Conservation (phyloP, 2,888 invertebrate species). For the Heliconius ethilla region DNA sequence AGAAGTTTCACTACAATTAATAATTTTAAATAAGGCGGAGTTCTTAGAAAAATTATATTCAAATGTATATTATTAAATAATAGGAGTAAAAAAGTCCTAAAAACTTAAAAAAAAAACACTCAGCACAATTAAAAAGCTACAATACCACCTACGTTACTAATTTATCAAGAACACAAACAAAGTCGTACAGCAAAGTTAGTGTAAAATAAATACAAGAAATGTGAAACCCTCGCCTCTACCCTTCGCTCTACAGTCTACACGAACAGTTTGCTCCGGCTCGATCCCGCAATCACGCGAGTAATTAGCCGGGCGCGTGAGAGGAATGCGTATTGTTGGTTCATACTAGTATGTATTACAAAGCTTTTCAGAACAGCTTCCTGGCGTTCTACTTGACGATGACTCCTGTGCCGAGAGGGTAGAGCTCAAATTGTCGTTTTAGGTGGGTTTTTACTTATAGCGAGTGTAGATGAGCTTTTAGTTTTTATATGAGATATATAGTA, state of each 20-base stretch:
- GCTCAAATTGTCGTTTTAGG: slow-evolving; percentile 20
- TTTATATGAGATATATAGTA: background rate
- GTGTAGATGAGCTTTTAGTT: background rate
- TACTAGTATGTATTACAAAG: slow-evolving; percentile 27
- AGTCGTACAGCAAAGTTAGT: background rate
- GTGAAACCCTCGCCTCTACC: background rate
- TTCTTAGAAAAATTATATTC: no score
- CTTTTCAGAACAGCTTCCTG: slow-evolving; percentile 15
- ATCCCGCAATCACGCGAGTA: slow-evolving; percentile 46
- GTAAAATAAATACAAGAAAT: slow-evolving; percentile 16
- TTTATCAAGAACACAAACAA: background rate
- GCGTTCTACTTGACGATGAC: slow-evolving; percentile 23
- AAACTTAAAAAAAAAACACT: no score
- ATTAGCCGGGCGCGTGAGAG: slow-evolving; percentile 46
- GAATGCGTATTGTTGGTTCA: slow-evolving; percentile 39
- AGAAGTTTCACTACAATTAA: background rate
- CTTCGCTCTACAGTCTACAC: slow-evolving; percentile 5
- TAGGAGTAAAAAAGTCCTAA: no score
- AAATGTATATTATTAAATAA: no score
- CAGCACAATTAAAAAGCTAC: no score
- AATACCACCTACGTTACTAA: background rate
- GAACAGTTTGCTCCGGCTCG: slow-evolving; percentile 21
- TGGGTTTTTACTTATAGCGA: slow-evolving; percentile 21
- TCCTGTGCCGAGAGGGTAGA: slow-evolving; percentile 28
- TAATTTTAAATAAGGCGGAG: no score